These are phyloP conservation scores for Momotus momota DNA, from an alignment of 2,797 vertebrate genomes.

Conservation along the genomic window DNA sequence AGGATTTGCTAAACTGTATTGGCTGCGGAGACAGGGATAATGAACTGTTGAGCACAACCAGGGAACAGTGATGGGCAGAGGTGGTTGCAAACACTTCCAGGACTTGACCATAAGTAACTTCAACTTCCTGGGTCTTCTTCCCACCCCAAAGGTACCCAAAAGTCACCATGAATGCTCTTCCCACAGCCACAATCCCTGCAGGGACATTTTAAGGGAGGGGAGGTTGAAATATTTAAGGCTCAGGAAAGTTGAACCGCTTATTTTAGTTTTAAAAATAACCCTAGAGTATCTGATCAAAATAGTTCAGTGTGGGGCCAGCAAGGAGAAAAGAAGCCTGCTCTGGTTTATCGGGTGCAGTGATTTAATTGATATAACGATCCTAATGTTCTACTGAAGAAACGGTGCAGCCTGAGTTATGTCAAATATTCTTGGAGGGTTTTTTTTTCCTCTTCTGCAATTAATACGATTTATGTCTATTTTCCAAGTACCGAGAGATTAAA, in stretches of 20 bases:
- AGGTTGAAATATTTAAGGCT: background rate
- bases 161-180: rapidly evolving
- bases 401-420: background rate
- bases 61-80: no score
- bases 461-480: background rate
- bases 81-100: background rate
- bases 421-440: background rate
- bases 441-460: background rate
- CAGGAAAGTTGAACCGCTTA: background rate
- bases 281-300: background rate
- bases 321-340: background rate
- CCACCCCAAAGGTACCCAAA: background rate
- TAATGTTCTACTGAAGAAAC: background rate
- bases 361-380: background rate
- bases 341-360: background rate
- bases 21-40: background rate
- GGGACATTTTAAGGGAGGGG: rapidly evolving
- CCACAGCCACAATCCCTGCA: background rate
- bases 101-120: background rate
- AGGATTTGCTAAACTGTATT: background rate
- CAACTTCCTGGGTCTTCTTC: background rate
- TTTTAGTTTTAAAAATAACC: background rate
- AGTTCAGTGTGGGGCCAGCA: background rate
- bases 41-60: rapidly evolving
- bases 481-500: background rate